phyloP scores from a whole-genome alignment of 2,113 vertebrate genomes.

The Stercorarius parasiticus region DNA sequence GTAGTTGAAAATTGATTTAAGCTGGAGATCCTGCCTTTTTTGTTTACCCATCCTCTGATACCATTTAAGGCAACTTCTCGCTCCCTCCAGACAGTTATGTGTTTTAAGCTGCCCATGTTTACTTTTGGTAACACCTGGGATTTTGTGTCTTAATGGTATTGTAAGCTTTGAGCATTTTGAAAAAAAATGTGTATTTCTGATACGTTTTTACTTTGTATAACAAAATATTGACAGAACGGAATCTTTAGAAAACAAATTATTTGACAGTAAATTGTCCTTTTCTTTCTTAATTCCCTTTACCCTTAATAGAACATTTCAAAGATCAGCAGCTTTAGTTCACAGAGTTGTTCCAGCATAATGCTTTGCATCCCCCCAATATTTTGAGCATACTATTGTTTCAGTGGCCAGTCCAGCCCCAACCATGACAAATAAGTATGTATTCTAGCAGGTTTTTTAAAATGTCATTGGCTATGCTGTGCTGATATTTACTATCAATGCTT shows the following conservation, averaged over 20 bases:
- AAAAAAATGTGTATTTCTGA: neutral
- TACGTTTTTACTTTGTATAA: neutral
- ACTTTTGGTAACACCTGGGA: neutral
- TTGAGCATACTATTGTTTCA: neutral
- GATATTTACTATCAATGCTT: neutral
- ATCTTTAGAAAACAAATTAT: neutral
- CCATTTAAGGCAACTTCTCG: neutral
- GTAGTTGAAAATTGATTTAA: neutral
- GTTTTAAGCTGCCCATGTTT: neutral
- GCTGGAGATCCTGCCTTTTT: neutral
- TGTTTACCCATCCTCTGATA: neutral
- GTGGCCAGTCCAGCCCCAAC: neutral
- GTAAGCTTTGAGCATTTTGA: neutral
- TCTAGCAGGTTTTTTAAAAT: neutral
- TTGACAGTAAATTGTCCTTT: neutral
- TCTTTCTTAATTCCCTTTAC: neutral
- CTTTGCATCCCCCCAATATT: neutral
- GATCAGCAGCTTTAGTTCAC: neutral
- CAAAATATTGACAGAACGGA: neutral
- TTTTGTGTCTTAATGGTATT: neutral
- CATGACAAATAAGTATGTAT: neutral
- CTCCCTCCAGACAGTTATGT: neutral
- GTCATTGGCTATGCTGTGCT: rapidly evolving
- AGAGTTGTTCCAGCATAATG: neutral
- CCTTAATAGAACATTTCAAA: neutral